Evolutionary conservation across 2,113 vertebrate species (phyloP).

Genomic region (Dipodomys spectabilis): DNA sequence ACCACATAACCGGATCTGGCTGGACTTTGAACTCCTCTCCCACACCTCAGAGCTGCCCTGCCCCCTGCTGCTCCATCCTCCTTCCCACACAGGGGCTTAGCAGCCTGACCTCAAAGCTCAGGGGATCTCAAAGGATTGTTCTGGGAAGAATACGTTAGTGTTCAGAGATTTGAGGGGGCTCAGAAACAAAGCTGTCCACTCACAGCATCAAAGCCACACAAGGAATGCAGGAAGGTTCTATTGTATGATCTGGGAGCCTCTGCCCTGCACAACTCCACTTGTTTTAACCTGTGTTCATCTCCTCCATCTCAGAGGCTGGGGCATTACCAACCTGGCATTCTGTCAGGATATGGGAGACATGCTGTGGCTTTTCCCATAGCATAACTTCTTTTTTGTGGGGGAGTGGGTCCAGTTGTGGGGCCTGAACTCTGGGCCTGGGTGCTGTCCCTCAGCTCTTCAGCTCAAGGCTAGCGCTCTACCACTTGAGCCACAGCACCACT

Average conservation of each 20-base stretch:
- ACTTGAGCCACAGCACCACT: too few relatives aligned
- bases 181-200: constrained; percentile 13
- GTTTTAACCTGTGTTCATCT: not conserved
- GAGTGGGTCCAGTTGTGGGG: too few relatives aligned
- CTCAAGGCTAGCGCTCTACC: too few relatives aligned
- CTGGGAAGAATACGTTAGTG: constrained; percentile 42
- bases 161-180: not conserved
- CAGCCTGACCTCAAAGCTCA: constrained; percentile 35
- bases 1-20: not conserved
- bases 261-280: not conserved
- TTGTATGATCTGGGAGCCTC: not conserved
- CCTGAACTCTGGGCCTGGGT: too few relatives aligned
- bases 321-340: not conserved
- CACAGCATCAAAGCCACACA: not conserved
- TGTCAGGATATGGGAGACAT: not conserved
- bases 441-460: too few relatives aligned
- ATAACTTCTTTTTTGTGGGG: not conserved
- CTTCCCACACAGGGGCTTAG: not conserved
- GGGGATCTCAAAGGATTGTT: constrained; percentile 53
- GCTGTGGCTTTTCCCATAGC: not conserved
- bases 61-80: not conserved
- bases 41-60: too few relatives aligned
- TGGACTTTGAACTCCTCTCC: constrained; percentile 30
- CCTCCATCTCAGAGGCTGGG: not conserved
- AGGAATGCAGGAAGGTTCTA: not conserved